These are phyloP conservation scores for Hypercompe scribonia DNA, from an alignment of 2,888 invertebrate species.

Conservation along the genomic window DNA sequence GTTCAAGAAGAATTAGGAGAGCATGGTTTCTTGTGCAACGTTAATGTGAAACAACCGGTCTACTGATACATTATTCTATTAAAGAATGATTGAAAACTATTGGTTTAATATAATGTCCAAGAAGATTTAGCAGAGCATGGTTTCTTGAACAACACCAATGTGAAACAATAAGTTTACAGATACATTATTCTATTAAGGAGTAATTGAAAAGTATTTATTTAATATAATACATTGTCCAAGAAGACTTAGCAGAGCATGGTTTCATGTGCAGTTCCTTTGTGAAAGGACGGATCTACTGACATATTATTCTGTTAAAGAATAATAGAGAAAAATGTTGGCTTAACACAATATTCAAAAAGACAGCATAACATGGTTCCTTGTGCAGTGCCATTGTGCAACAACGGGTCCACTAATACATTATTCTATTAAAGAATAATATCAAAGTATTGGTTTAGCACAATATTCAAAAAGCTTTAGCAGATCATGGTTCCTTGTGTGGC, in stretches of 20 bases:
- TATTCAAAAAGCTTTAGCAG: constrained; percentile 24
- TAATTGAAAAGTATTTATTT: too few relatives aligned
- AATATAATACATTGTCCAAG: neutral
- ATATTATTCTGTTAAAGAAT: neutral
- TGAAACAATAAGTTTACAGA: neutral
- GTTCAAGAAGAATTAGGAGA: constrained; percentile 2
- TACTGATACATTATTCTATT: neutral
- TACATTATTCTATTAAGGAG: neutral
- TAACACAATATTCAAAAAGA: neutral
- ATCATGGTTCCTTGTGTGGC: constrained; percentile 82
- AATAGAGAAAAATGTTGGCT: neutral
- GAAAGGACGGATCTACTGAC: neutral
- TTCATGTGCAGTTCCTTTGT: constrained; percentile 64
- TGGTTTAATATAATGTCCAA: neutral
- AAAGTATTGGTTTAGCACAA: too few relatives aligned
- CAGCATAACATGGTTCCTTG: constrained; percentile 83
- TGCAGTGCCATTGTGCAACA: neutral
- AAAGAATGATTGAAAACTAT: too few relatives aligned
- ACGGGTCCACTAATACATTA: neutral
- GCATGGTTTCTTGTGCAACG: constrained; percentile 82
- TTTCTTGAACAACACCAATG: constrained; percentile 72
- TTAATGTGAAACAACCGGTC: neutral
- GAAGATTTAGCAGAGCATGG: constrained; percentile 66
- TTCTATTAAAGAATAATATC: too few relatives aligned
- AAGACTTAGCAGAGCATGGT: constrained; percentile 73